Base-by-base conservation (phyloP, 2,888 invertebrate genomes). In the Dusona sp. region DNA sequence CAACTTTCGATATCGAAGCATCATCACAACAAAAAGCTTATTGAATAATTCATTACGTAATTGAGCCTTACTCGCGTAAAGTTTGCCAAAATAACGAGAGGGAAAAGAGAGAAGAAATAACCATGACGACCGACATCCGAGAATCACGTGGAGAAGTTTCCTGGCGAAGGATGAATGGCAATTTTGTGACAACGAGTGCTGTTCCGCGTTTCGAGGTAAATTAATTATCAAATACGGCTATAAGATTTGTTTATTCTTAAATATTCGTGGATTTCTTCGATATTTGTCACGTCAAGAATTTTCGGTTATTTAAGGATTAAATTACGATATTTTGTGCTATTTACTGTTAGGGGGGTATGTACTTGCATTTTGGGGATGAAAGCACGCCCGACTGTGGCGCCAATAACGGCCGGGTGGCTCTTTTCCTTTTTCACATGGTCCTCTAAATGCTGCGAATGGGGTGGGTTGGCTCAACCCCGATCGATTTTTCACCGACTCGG, bases 401-500 rank as follows among this genome's bases (percentile, higher is more conserved):
- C 92, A 88, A 87, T 88, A 72, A 88, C 86, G 89, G 87, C 78
- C 88, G 87, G 87, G 74, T 84, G 25, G 72, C 29, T 29, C 75
- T 22, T 25, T 48, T 22, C 61, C 74, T 84, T 87, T 90, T 89
- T 65, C 68, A 67, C 8, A 38, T 88, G 57, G 83, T 83, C 79
- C 87, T 80, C 84, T 57, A 77, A 89, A 87, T 86, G 45, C 29
- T 54, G 22, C 19, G 48, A 48, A 70, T n/a, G 80, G 84, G 88
- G 33, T 65, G 36, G 90, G 85, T 77, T 86, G 85, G 72, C 88
- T 75, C 78, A 89, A 92, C 91, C 89, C 91, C 91, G 91, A 92
- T 92, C 92, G 92, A 92, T 92, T 91, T 82, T 91, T 86, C 88
- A 88, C 88, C 74, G 84, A 88, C 74, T 86, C 61, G 45, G 54